phyloP scores from a whole-genome alignment of 2,113 vertebrate species.

The Sylvia atricapilla region DNA sequence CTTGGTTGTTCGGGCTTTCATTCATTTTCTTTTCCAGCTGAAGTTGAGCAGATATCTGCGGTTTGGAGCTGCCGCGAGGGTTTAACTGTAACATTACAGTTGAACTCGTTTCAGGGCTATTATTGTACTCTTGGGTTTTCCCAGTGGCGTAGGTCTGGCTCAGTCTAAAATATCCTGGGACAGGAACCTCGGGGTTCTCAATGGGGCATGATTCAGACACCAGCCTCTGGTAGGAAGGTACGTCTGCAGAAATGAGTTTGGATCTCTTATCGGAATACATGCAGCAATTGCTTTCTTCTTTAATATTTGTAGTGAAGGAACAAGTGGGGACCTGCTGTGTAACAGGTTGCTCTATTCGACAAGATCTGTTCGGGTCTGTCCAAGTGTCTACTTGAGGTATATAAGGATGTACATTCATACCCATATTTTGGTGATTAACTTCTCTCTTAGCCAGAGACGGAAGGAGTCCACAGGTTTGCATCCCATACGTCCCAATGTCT shows the following conservation, averaged over 20 bases:
- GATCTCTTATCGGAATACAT: constrained; percentile 99
- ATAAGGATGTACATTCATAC: constrained; percentile 98
- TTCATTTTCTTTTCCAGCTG: constrained; percentile 90
- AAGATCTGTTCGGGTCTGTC: constrained; percentile 94
- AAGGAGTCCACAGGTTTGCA: constrained; percentile 99
- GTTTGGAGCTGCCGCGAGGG: constrained; percentile 88
- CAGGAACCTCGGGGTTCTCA: constrained; percentile 96
- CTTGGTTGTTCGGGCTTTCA: constrained; percentile 80
- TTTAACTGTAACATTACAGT: constrained; percentile 93
- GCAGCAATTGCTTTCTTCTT: constrained; percentile 99
- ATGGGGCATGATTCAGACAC: constrained; percentile 88
- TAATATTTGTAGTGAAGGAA: constrained; percentile 96
- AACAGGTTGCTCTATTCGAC: constrained; percentile 94
- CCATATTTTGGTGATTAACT: constrained; percentile 96
- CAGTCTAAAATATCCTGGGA: constrained; percentile 98
- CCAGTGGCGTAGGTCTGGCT: constrained; percentile 96
- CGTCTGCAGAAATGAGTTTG: constrained; percentile 90
- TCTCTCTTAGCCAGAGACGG: constrained; percentile 98
- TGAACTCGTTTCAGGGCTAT: constrained; percentile 87
- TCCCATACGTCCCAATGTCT: constrained; percentile 99
- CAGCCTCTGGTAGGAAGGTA: constrained; percentile 90
- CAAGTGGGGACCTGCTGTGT: constrained; percentile 94
- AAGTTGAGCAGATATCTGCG: constrained; percentile 85
- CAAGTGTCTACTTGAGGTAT: constrained; percentile 99
- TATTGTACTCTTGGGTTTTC: constrained; percentile 94